phyloP scores from a whole-genome alignment of 2,113 vertebrate genomes.

The Galeopterus variegatus region DNA sequence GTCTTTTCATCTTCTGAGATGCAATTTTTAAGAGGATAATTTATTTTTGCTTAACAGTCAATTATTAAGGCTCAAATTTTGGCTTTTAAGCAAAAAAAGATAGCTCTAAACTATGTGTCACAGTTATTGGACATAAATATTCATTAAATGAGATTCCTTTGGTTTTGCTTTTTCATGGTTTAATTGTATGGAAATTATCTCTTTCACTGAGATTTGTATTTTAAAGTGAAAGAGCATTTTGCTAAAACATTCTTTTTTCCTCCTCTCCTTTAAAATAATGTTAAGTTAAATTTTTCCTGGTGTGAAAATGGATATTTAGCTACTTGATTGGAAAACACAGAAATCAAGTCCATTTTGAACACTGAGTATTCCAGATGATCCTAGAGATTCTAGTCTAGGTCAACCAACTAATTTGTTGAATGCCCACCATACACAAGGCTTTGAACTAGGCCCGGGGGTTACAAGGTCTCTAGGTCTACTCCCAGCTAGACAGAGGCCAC shows the following conservation, averaged over 20 bases:
- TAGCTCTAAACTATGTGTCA: neutral
- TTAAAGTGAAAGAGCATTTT: conserved; percentile 53
- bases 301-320: neutral
- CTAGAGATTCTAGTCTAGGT: neutral
- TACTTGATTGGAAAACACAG: neutral
- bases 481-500: neutral
- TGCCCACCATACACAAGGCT: neutral
- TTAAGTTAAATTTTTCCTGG: conserved; percentile 14
- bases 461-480: neutral
- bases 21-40: neutral
- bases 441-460: neutral
- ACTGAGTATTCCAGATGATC: no score
- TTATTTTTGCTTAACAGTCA: conserved; percentile 55
- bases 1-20: neutral
- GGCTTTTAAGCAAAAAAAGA: conserved; percentile 36
- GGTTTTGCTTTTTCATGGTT: conserved; percentile 6
- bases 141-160: conserved; percentile 50
- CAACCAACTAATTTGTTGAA: neutral
- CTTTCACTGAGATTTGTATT: conserved; percentile 34
- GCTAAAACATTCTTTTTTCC: conserved; percentile 37
- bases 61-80: conserved; percentile 30
- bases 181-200: conserved; percentile 21
- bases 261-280: neutral
- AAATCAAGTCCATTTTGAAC: neutral
- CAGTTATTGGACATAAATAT: conserved; percentile 39